phyloP scores from a whole-genome alignment of 2,113 vertebrate genomes.

The Mesembrinibis cayennensis region DNA sequence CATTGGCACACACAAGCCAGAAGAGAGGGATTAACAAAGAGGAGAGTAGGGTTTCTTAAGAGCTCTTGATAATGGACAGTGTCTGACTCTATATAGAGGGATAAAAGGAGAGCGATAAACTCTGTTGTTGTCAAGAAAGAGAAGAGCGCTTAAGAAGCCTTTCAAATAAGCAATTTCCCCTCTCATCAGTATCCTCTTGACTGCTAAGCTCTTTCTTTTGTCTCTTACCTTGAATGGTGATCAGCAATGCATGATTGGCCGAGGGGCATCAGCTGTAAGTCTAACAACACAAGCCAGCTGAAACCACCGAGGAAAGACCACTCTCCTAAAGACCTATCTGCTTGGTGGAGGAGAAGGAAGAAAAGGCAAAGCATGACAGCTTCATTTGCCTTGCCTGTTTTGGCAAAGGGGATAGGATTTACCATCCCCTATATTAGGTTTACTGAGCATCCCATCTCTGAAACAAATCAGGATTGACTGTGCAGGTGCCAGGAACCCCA shows the following conservation, averaged over 20 bases:
- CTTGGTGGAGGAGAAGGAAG: background rate
- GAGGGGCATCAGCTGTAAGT: constrained; percentile 51
- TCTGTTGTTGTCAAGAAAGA: constrained; percentile 55
- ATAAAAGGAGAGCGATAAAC: constrained; percentile 42
- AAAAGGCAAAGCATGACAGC: background rate
- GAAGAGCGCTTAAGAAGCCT: constrained; percentile 34
- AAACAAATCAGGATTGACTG: background rate
- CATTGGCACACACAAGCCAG: background rate
- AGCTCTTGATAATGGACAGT: background rate
- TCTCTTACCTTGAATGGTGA: constrained; percentile 66
- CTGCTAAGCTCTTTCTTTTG: constrained; percentile 55
- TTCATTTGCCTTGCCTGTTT: background rate
- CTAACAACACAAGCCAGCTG: constrained; percentile 27
- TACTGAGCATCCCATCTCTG: background rate
- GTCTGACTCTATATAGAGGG: background rate
- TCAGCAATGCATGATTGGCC: constrained; percentile 61
- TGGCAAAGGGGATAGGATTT: background rate
- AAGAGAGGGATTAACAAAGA: background rate
- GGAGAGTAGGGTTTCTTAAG: background rate
- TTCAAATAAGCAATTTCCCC: constrained; percentile 65
- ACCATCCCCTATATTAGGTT: background rate
- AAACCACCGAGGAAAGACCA: background rate
- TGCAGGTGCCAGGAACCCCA: background rate
- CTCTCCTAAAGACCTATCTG: background rate
- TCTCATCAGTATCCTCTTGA: constrained; percentile 55